Evolutionary conservation across 2,113 vertebrate genomes (phyloP).

Genomic region (Paracanthobrama guichenoti): DNA sequence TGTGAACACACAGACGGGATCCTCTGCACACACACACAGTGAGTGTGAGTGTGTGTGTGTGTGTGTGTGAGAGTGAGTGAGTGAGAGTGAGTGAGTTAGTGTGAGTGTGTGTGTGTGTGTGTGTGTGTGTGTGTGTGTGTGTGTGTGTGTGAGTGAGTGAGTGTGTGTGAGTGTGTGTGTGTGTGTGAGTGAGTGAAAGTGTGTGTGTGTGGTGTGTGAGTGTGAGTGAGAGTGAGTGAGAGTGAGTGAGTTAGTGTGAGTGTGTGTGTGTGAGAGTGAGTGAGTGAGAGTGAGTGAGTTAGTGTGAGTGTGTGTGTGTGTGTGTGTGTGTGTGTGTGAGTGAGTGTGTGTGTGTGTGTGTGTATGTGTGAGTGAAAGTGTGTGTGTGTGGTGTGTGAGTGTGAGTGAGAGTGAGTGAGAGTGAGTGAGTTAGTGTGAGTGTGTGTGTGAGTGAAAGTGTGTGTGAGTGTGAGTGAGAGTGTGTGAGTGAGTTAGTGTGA

Average conservation of each 20-base stretch:
- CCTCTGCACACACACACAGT: constrained; percentile 73
- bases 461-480: fast-evolving
- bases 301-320: constrained; percentile 18
- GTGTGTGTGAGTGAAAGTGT: too few relatives aligned
- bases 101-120: constrained; percentile 11
- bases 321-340: constrained; percentile 10
- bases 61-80: too few relatives aligned
- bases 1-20: constrained; percentile 93
- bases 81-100: not conserved
- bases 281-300: not conserved
- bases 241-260: constrained; percentile 17
- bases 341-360: too few relatives aligned
- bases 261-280: constrained; percentile 8
- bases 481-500: too few relatives aligned
- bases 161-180: too few relatives aligned
- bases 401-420: constrained; percentile 24
- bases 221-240: constrained; percentile 28
- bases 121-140: constrained; percentile 22
- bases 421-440: too few relatives aligned
- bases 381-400: constrained; percentile 16
- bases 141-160: too few relatives aligned
- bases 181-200: too few relatives aligned
- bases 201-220: too few relatives aligned
- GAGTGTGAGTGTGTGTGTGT: too few relatives aligned
- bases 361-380: too few relatives aligned